Base-by-base conservation (phyloP, 2,888 invertebrate genomes). In the Epirrhoe tristata region DNA sequence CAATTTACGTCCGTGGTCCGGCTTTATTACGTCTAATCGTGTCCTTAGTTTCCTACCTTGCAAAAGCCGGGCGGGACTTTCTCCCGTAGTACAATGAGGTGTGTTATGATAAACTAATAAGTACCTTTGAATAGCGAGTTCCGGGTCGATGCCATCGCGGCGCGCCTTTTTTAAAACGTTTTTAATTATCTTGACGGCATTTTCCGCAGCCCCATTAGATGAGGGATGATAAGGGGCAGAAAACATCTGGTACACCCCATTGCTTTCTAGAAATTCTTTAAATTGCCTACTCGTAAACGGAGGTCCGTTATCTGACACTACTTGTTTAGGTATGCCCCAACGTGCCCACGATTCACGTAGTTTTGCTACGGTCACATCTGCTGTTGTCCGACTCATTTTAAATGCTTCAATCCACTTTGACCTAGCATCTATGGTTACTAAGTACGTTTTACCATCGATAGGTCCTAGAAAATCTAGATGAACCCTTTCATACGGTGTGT, bases 211-310 rank as follows among this genome's bases (percentile, higher is more conserved):
- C 6, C 73, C 74, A 16, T 77, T 76, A 0, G 71, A 72, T 0
- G 75, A 55, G 0, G 74, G 75, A 39, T 76, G 73, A 14, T 76
- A 74, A 0, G 69, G 71, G 2, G 75, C 64, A 0, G 74, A 69
- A 55, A 75, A 75, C 0, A 63, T 53, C 10, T 75, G 5, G 2
- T 69, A 14, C 5, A 77, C 69, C 0, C 74, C 73, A 57, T 73
- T 72, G 0, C n/a, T 12, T 12, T 14, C 16, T n/a, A 71, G 34
- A 63, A 73, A 72, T 0, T 43, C 7, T 36, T 53, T 39, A 59
- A 74, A 76, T 39, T 75, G 71, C 0, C 0, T 6, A 56, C 72
- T 67, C 0, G 71, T 62, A 53, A 12, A 70, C 71, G 0, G 75
- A 71, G 3, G 58, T 31, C 75, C 74, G 10, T 74, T 70, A 32